These are phyloP conservation scores for Choristoneura rosaceana DNA, from an alignment of 2,888 invertebrate genomes.

Conservation along the genomic window DNA sequence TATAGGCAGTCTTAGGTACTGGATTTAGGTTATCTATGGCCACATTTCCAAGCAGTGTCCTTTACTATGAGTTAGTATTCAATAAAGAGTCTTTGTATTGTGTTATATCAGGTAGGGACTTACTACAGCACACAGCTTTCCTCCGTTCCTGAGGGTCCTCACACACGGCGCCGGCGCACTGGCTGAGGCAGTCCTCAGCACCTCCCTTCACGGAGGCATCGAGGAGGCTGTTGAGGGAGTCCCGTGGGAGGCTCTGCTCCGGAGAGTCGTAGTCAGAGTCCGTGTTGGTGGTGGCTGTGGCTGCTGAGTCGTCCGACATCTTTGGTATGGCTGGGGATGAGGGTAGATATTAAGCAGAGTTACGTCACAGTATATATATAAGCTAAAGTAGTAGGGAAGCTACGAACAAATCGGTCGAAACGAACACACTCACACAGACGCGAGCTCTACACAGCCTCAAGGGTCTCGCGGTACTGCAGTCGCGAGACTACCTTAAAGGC, in stretches of 20 bases:
- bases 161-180: slow-evolving; percentile 48
- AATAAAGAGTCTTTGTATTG: too few species aligned
- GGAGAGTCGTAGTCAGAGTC: slow-evolving; percentile 45
- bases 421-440: too few species aligned
- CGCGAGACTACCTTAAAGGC: too few species aligned
- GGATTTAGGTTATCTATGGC: too few species aligned
- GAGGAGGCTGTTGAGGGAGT: slow-evolving; percentile 60
- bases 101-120: slow-evolving; percentile 42
- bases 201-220: slow-evolving; percentile 46
- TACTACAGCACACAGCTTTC: slow-evolving; percentile 58
- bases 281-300: slow-evolving; percentile 43
- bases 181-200: slow-evolving; percentile 47
- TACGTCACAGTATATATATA: too few species aligned
- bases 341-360: neutral
- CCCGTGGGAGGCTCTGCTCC: slow-evolving; percentile 47
- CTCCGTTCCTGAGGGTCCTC: slow-evolving; percentile 47
- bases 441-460: too few species aligned
- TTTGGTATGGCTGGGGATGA: slow-evolving; percentile 27
- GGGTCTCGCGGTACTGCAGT: too few species aligned
- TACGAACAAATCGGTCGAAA: too few species aligned
- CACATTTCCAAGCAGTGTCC: too few species aligned
- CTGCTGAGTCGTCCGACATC: slow-evolving; percentile 43
- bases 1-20: too few species aligned
- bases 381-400: too few species aligned
- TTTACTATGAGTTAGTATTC: too few species aligned